A percentile compares a stretch with the other conserved stretches of the same genome.
Evolutionary conservation across 2,888 invertebrate genomes (phyloP).

Genomic region (Oegoconia quadripuncta): DNA sequence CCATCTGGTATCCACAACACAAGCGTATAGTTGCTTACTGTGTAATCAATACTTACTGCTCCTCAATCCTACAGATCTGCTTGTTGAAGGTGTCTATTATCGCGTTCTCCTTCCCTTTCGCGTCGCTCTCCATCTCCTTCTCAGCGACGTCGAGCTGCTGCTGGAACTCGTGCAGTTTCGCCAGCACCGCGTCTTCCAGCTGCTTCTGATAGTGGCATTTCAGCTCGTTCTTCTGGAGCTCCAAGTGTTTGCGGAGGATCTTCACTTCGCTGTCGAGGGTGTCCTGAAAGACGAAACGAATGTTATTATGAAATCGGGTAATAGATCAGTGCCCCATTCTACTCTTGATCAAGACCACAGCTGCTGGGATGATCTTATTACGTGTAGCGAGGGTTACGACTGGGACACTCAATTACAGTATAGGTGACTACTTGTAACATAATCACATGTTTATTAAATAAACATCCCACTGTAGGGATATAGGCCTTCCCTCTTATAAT

Average conservation of each 20-base stretch:
- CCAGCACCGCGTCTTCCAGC: constrained; percentile 86
- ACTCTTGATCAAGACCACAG: too few species aligned
- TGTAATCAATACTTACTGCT: constrained; percentile 50
- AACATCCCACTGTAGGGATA: too few species aligned
- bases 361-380: too few species aligned
- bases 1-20: not conserved
- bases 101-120: constrained; percentile 81
- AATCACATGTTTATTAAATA: too few species aligned
- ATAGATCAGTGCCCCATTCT: not conserved
- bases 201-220: constrained; percentile 89
- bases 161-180: constrained; percentile 87
- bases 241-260: constrained; percentile 71
- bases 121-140: constrained; percentile 80
- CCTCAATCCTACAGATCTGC: constrained; percentile 84
- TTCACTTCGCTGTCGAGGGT: constrained; percentile 77
- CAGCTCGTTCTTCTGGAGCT: constrained; percentile 82
- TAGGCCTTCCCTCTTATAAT: too few species aligned
- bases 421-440: too few species aligned
- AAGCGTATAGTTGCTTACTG: not conserved
- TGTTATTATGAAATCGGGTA: not conserved
- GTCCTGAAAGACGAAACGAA: constrained; percentile 63
- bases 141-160: constrained; percentile 85
- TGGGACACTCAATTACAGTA: too few species aligned
- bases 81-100: constrained; percentile 85
- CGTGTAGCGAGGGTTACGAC: too few species aligned